A percentile compares a stretch with the other conserved stretches of the same genome.
These are phyloP conservation scores for Melanotaenia nigrans DNA, from an alignment of 2,797 vertebrate species.

Conservation along the genomic window DNA sequence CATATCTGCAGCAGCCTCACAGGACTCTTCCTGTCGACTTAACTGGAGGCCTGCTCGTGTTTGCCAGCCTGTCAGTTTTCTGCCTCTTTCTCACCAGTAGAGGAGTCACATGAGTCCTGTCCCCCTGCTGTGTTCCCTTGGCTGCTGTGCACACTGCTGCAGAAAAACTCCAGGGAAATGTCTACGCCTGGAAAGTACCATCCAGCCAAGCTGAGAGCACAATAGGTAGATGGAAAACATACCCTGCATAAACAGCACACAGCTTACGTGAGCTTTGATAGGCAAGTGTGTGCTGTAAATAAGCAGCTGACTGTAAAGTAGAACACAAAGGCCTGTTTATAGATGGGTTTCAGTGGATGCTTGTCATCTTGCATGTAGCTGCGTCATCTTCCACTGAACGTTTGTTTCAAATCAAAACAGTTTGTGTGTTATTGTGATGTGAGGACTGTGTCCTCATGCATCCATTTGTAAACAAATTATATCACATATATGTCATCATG, in stretches of 20 bases:
- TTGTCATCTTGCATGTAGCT: slow-evolving; percentile 47
- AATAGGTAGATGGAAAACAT: slow-evolving; percentile 49
- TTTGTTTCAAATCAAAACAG: slow-evolving; percentile 47
- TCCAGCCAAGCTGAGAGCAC: slow-evolving; percentile 36
- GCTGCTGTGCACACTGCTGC: slow-evolving; percentile 45
- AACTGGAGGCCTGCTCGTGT: slow-evolving; percentile 60
- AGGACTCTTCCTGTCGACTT: slow-evolving; percentile 71
- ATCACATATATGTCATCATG: not conserved
- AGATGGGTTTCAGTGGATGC: slow-evolving; percentile 48
- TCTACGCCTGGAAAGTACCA: slow-evolving; percentile 56
- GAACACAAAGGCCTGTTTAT: slow-evolving; percentile 29
- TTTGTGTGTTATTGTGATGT: slow-evolving; percentile 14
- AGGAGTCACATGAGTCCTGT: slow-evolving; percentile 61
- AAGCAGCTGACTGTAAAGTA: slow-evolving; percentile 35
- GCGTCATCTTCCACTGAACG: slow-evolving; percentile 36
- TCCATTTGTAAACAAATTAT: not conserved
- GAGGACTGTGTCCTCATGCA: not conserved
- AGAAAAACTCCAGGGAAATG: slow-evolving; percentile 57
- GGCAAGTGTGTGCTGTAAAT: slow-evolving; percentile 20
- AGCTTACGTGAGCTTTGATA: slow-evolving; percentile 31
- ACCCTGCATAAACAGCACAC: slow-evolving; percentile 39
- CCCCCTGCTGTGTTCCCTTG: slow-evolving; percentile 54
- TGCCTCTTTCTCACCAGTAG: slow-evolving; percentile 53
- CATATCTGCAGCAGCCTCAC: slow-evolving; percentile 54
- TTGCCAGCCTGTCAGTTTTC: slow-evolving; percentile 64